Evolutionary conservation across 2,113 vertebrate genomes (phyloP).

Genomic region (Sylvilagus bachmani): DNA sequence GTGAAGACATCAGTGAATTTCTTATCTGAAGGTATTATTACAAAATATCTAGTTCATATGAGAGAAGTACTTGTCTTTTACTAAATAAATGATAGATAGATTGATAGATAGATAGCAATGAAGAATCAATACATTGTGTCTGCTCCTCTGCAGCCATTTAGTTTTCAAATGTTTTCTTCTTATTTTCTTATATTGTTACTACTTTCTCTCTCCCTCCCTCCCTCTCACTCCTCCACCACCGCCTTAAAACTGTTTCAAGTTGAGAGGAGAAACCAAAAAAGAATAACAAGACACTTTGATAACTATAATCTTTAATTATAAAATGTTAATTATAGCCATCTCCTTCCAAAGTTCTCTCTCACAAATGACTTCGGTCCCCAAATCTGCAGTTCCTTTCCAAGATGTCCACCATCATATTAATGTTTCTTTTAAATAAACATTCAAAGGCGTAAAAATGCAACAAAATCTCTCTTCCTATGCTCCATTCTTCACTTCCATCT

Average conservation of each 20-base stretch:
- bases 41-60: conserved; percentile 67
- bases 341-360: not conserved
- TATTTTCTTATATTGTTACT: not conserved
- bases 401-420: not conserved
- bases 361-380: not conserved
- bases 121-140: not conserved
- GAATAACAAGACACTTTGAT: not conserved
- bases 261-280: not conserved
- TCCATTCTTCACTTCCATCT: not conserved
- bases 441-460: not conserved
- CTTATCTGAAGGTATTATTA: conserved; percentile 68
- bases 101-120: not conserved
- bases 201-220: not conserved
- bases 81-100: not conserved
- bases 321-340: not conserved
- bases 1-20: conserved; percentile 49
- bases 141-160: not conserved
- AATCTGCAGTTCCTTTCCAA: not conserved
- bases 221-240: not conserved
- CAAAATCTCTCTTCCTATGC: not conserved
- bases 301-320: not conserved
- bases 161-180: not conserved
- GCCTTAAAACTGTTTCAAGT: not conserved
- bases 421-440: not conserved
- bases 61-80: conserved; percentile 55